Evolutionary conservation across 30 jellyfish, hydroid and myxozoan species (phyloP).

Genomic region (Chrysaora quinquecirrha): DNA sequence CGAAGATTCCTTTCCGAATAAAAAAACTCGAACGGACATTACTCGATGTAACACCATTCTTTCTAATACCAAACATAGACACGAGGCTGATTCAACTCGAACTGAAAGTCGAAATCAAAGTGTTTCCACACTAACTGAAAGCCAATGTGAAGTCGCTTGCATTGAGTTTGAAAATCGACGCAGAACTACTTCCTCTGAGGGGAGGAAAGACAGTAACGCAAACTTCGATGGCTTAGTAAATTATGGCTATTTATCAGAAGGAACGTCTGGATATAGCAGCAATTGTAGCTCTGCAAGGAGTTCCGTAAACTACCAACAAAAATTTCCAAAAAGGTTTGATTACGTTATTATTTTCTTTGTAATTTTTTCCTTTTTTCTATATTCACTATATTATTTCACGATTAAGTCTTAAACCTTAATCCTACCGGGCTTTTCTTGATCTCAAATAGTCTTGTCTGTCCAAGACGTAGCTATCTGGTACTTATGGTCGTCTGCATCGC

Average conservation of each 20-base stretch:
- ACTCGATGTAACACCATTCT: neutral
- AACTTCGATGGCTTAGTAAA: neutral
- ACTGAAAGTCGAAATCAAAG: neutral
- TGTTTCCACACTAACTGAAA: neutral
- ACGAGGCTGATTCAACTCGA: neutral
- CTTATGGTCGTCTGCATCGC: too few relatives aligned
- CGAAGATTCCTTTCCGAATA: too few relatives aligned
- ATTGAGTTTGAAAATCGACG: neutral
- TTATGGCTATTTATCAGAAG: constrained; percentile 60
- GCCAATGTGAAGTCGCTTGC: neutral
- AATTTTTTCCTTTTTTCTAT: too few relatives aligned
- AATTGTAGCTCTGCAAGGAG: constrained; percentile 60
- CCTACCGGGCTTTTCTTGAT: too few relatives aligned
- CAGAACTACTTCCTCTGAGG: neutral
- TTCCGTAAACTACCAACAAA: constrained; percentile 27
- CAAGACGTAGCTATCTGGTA: too few relatives aligned
- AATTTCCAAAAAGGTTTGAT: constrained; percentile 35
- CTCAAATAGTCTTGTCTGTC: too few relatives aligned
- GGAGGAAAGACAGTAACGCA: neutral
- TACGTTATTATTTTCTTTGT: neutral
- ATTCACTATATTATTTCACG: too few relatives aligned
- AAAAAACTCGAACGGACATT: neutral
- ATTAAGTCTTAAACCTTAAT: too few relatives aligned
- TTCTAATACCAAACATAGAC: neutral
- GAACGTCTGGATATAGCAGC: constrained; percentile 65